phyloP scores from a whole-genome alignment of 2,113 vertebrate genomes.

The Lophochroa leadbeateri region DNA sequence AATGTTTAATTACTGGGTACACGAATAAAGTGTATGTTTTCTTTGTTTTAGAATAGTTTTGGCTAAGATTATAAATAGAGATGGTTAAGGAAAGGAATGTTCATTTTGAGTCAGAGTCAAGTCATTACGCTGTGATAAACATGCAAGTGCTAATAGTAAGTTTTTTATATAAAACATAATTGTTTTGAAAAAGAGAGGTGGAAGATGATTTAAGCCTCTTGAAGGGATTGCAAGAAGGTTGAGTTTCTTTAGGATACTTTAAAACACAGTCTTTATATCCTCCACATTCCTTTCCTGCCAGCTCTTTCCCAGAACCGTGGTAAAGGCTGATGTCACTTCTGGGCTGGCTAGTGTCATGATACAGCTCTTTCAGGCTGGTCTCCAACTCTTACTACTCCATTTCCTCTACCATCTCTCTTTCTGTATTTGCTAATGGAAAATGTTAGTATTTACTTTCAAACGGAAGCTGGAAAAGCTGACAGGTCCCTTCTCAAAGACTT shows the following conservation, averaged over 20 bases:
- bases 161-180: background rate
- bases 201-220: background rate
- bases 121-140: background rate
- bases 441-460: background rate
- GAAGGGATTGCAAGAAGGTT: accelerated
- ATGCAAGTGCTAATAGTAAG: background rate
- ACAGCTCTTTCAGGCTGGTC: background rate
- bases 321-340: background rate
- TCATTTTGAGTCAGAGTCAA: background rate
- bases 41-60: background rate
- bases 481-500: background rate
- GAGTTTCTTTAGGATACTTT: background rate
- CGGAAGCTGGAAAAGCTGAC: background rate
- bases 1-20: background rate
- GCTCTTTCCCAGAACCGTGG: background rate
- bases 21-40: background rate
- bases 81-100: background rate
- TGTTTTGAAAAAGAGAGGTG: background rate
- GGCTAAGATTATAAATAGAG: background rate
- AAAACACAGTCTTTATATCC: background rate
- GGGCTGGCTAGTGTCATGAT: background rate
- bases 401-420: background rate
- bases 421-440: background rate
- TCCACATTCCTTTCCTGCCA: background rate
- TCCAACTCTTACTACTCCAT: background rate